A percentile compares a stretch with the other conserved stretches of the same genome.
These are phyloP conservation scores for Bufo bufo DNA, from an alignment of 2,113 vertebrate genomes.

Conservation along the genomic window DNA sequence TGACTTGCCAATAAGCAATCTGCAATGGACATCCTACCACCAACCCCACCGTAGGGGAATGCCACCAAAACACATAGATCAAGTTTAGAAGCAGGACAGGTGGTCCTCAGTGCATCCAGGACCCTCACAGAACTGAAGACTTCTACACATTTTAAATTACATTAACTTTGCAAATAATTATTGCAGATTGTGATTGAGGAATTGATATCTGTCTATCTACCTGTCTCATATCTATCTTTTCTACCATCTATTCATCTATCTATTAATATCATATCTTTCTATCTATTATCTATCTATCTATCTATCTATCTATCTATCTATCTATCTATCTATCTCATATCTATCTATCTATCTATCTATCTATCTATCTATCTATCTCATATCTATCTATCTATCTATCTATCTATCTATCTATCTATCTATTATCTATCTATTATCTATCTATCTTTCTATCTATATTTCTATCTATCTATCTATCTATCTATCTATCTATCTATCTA, in stretches of 20 bases:
- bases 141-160: no score
- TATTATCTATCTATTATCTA: background rate
- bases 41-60: background rate
- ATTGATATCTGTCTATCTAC: no score
- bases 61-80: background rate
- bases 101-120: background rate
- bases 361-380: background rate
- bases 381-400: background rate
- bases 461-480: conserved; percentile 10
- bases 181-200: no score
- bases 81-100: background rate
- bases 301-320: background rate
- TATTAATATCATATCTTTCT: background rate
- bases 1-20: background rate
- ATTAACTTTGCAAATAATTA: no score
- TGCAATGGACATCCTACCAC: background rate
- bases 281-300: background rate
- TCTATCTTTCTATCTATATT: no score
- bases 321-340: background rate
- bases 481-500: background rate
- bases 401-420: background rate
- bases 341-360: background rate
- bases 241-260: background rate
- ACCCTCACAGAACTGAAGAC: background rate
- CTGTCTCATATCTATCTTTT: background rate